These are phyloP conservation scores for Dendrophyllia cribrosa DNA, from an alignment of 64 coral and sea anemone genomes.

Conservation along the genomic window DNA sequence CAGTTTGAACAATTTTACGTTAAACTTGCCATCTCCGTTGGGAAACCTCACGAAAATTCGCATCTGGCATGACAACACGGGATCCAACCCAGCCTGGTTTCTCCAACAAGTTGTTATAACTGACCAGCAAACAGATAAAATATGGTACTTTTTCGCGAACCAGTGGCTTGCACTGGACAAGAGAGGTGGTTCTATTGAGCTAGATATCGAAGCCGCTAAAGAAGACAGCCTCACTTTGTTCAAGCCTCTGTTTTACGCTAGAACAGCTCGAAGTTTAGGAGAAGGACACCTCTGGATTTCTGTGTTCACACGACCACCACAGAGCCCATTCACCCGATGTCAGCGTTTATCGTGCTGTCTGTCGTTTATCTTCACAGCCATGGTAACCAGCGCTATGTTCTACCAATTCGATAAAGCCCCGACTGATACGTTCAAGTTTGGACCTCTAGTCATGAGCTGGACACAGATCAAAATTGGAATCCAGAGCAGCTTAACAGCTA, in stretches of 20 bases:
- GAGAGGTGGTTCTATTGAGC: slow-evolving; percentile 41
- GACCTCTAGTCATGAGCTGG: no score
- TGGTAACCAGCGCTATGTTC: slow-evolving; percentile 66
- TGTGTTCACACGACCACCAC: no score
- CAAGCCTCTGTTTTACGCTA: slow-evolving; percentile 32
- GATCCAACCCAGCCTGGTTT: slow-evolving; percentile 20
- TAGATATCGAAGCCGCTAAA: slow-evolving; percentile 24
- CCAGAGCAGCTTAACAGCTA: not conserved
- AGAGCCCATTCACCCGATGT: no score
- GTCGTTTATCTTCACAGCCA: slow-evolving; percentile 36
- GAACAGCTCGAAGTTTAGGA: slow-evolving; percentile 36
- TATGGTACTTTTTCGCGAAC: slow-evolving; percentile 54
- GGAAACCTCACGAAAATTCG: slow-evolving; percentile 30
- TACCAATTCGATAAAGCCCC: no score
- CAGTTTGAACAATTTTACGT: slow-evolving; percentile 42
- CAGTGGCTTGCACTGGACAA: slow-evolving; percentile 66
- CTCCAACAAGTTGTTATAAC: slow-evolving; percentile 27
- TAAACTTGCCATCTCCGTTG: not conserved
- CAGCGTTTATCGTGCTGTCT: slow-evolving; percentile 42
- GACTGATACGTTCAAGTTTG: no score
- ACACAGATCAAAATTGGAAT: no score
- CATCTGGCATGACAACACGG: slow-evolving; percentile 65
- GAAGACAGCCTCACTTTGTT: slow-evolving; percentile 33
- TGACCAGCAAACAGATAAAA: slow-evolving; percentile 30
- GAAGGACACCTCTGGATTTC: slow-evolving; percentile 60